A percentile compares a stretch with the other conserved stretches of the same genome.
Conservation (phyloP, 1,140 invertebrate species). For the Wiebesia pumilae region DNA sequence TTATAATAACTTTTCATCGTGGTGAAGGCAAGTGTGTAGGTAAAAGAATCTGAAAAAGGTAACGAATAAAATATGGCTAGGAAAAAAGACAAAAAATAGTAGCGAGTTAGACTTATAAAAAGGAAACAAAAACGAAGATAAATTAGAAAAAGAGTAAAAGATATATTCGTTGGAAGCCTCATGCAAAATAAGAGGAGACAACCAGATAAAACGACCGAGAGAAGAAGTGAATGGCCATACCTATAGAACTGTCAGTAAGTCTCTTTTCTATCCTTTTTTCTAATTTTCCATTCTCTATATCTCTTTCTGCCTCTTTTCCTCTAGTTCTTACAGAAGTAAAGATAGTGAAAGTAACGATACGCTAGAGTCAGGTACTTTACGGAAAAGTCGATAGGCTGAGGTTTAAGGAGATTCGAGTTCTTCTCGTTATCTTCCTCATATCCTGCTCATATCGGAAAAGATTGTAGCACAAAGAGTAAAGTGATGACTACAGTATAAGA, state of each 20-base stretch:
- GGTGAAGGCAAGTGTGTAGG: background rate
- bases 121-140: constrained; percentile 11
- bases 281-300: background rate
- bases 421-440: constrained; percentile 33
- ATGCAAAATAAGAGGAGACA: constrained; percentile 53
- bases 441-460: background rate
- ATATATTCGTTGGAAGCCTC: constrained; percentile 53
- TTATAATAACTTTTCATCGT: background rate
- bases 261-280: background rate
- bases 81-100: constrained; percentile 11
- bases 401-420: constrained; percentile 56
- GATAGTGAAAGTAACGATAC: background rate
- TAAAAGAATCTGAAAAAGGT: background rate
- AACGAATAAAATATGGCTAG: constrained; percentile 9
- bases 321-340: constrained; percentile 17
- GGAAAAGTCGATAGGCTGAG: constrained; percentile 56
- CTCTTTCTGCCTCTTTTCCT: background rate
- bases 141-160: constrained; percentile 37
- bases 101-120: background rate
- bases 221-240: constrained; percentile 56
- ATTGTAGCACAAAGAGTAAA: background rate
- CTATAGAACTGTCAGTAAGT: constrained; percentile 56
- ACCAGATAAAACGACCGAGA: constrained; percentile 37
- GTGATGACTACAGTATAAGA: background rate
- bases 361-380: constrained; percentile 45